Evolutionary conservation across 2,113 vertebrate species (phyloP), one percentile per base, ranked within the genome.

Genomic region (Oncorhynchus masou): DNA sequence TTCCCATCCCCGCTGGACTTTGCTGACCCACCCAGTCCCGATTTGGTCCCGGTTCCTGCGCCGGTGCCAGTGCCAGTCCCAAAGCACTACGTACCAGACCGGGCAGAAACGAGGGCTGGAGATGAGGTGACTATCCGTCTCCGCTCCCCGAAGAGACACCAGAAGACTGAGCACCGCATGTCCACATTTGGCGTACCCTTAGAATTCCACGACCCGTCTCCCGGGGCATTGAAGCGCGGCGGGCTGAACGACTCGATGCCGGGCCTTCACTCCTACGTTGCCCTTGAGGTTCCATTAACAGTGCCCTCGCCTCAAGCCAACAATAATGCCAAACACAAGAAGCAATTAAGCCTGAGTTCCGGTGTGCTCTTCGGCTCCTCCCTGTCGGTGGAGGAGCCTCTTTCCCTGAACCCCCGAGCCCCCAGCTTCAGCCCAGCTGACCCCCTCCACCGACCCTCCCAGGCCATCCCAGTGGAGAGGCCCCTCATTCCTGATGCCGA

Each of bases 141-240:
- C 48, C 88, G 85, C 29, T 71, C 92, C 0, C 48, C 51, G 1
- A 31, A 25, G 0, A 70, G 83, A 1, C 65, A 83, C 62, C 85
- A 24, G 1, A 15, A 91, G 72, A 81, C 80, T 0, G 93, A 94
- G 49, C 93, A 94, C 84, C 92, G 94, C 60, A 92, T 94, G 92
- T 94, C 94, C 3, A 94, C 94, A 0, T 94, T 94, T 0, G 94
- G 94, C 0, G 74, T 93, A 22, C 90, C 84, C 0, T 54, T 91
- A 60, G 93, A 94, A 20, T 74, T 88, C 12, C 79, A 86, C 0
- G 91, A 93, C 9, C 72, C 48, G 1, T 45, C 76, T 0, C 1
- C 22, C 2, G 59, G 19, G 49, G 4, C 6, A 0, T 12, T 62
- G 0, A 48, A 1, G 20, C 16, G 0, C 27, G 59, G 12, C 69